Evolutionary conservation across 2,888 invertebrate genomes (phyloP), one percentile per base, ranked within the genome.

Genomic region (Eubasilissa splendida): DNA sequence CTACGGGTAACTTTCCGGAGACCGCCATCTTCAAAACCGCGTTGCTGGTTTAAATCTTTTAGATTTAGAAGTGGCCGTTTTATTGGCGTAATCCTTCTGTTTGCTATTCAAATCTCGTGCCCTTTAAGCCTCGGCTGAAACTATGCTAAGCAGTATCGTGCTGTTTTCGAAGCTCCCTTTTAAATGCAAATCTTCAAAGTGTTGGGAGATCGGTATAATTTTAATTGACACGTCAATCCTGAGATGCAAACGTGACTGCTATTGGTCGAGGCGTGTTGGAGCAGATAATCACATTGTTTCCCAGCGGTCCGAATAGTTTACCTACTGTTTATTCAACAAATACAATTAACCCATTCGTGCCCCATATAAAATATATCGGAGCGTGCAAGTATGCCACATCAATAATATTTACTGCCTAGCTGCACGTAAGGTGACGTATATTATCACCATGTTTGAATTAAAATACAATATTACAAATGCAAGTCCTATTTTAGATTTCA

Each of bases 281-380:
- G 66, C 42, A 14, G 77, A 77, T 68, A 77, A 77, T 77, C 66
- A 68, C 56, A 77, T 77, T 77, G 77, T 68, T 77, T 77, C 77
- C 68, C 66, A 76, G 42, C 76, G 75, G 50, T 33, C 63, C 60
- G 63, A 22, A 60, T 75, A 52, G 56, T 59, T 75, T 63, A 75
- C 59, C 22, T 53, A 53, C 70, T 70, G 70, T 70, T 70, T 70
- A 54, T 70, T 70, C 56, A n/a, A 73, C 56, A 68, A 50, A 73
- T 56, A 42, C 71, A 14, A 11, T 73, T 73, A 73, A 73, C 71
- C 71, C 71, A n/a, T 73, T 42, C 33, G 56, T 31, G 8, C 14
- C 70, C 4, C 7, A 42, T 42, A 42, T 42, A 42, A 42, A 42
- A 42, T 42, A 42, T 42, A 42, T 7, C 42, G 42, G 42, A 42